A percentile compares a stretch with the other conserved stretches of the same genome.
phyloP scores from a whole-genome alignment of 2,113 vertebrate species.

The Morphnarchus princeps region DNA sequence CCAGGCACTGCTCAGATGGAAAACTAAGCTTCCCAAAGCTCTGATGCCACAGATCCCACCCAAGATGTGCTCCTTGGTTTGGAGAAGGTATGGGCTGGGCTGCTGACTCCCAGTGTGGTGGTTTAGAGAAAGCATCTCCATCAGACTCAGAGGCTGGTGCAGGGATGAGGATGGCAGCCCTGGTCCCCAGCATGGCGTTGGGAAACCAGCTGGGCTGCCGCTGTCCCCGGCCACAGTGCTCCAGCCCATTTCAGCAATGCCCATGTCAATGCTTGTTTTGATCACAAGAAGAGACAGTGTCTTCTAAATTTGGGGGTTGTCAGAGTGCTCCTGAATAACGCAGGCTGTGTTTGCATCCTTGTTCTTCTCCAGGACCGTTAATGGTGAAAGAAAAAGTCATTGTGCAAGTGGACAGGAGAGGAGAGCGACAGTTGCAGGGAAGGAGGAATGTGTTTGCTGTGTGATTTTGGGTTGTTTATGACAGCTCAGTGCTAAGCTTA shows the following conservation, averaged over 20 bases:
- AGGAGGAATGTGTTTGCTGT: background rate
- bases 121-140: background rate
- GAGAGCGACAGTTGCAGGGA: background rate
- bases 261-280: background rate
- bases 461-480: background rate
- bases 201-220: background rate
- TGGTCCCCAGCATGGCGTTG: rapidly evolving
- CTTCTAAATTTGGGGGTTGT: background rate
- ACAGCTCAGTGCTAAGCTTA: background rate
- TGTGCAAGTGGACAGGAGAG: background rate
- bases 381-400: background rate
- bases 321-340: rapidly evolving
- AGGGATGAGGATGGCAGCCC: background rate
- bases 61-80: background rate
- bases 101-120: background rate
- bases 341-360: background rate
- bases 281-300: background rate
- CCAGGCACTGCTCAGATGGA: background rate
- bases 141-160: background rate
- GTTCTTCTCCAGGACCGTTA: background rate
- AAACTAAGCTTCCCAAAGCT: background rate
- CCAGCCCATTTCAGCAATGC: background rate
- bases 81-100: background rate
- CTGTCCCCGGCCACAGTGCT: background rate
- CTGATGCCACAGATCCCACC: background rate